These are phyloP conservation scores for Bos indicus DNA, from an alignment of 2,113 vertebrate genomes.

Conservation along the genomic window DNA sequence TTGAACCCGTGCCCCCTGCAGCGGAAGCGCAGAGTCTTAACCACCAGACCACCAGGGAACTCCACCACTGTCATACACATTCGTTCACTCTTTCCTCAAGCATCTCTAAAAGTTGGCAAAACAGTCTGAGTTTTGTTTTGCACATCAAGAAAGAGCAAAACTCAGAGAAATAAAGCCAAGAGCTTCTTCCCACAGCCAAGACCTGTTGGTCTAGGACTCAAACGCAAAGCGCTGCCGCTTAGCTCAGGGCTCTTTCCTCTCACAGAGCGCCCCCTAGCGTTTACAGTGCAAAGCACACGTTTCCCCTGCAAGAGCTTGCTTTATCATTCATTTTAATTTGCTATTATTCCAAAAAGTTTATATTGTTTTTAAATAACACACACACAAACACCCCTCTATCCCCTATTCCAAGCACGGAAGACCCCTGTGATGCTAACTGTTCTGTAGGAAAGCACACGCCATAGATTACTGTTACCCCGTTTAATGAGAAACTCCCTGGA, in stretches of 20 bases:
- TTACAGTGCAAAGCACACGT: accelerated
- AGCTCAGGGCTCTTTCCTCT: background rate
- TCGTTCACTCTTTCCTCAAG: background rate
- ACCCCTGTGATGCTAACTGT: background rate
- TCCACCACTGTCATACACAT: background rate
- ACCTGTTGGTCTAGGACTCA: background rate
- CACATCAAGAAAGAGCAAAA: background rate
- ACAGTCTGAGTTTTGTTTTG: background rate
- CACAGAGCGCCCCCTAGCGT: accelerated
- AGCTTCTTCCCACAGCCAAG: background rate
- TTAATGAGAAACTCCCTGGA: background rate
- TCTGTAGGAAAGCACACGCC: background rate
- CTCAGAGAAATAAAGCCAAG: background rate
- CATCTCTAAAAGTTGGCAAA: background rate
- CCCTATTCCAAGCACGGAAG: background rate
- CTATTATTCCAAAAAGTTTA: background rate
- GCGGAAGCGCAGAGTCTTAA: accelerated
- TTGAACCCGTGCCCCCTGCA: background rate
- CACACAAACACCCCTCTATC: background rate
- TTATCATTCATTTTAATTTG: background rate
- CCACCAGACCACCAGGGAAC: background rate
- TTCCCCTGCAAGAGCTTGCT: background rate
- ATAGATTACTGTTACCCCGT: accelerated
- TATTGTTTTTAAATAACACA: background rate
- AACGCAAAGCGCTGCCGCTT: background rate